Conservation (phyloP, 1,140 invertebrate species). For the Lysiphlebus fabarum region DNA sequence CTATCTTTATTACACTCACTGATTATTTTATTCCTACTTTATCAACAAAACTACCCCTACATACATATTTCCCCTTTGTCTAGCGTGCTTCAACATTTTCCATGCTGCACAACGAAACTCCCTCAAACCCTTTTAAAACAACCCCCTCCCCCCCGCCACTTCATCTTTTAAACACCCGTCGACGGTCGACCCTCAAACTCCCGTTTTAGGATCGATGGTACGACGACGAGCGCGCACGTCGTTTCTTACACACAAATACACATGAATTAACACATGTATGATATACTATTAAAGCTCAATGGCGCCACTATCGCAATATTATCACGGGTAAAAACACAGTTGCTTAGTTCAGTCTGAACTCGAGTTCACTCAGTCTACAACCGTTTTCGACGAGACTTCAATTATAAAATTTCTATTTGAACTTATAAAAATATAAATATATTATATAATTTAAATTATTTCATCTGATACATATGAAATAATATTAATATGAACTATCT, state of each 20-base stretch:
- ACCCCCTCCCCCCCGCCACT: constrained; percentile 15
- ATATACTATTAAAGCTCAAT: constrained; percentile 14
- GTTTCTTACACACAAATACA: constrained; percentile 11
- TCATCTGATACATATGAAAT: too few species aligned
- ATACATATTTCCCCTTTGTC: not conserved
- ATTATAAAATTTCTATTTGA: not conserved
- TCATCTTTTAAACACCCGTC: constrained; percentile 29
- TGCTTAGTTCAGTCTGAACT: constrained; percentile 47
- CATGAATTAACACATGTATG: not conserved
- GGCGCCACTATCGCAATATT: constrained; percentile 38
- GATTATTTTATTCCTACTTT: constrained; percentile 2
- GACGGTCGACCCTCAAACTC: constrained; percentile 31
- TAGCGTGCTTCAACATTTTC: too few species aligned
- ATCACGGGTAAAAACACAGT: constrained; percentile 31
- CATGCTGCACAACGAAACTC: too few species aligned
- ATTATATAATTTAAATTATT: not conserved
- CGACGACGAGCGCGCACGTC: not conserved
- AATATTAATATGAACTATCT: too few species aligned
- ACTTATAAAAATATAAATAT: not conserved
- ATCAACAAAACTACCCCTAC: not conserved
- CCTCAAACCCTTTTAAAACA: constrained; percentile 5
- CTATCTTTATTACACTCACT: constrained; percentile 20
- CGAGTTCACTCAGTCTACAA: constrained; percentile 54
- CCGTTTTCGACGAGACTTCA: constrained; percentile 51
- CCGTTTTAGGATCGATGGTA: constrained; percentile 35